phyloP scores from a whole-genome alignment of 2,113 vertebrate species.

The Grallaria varia region DNA sequence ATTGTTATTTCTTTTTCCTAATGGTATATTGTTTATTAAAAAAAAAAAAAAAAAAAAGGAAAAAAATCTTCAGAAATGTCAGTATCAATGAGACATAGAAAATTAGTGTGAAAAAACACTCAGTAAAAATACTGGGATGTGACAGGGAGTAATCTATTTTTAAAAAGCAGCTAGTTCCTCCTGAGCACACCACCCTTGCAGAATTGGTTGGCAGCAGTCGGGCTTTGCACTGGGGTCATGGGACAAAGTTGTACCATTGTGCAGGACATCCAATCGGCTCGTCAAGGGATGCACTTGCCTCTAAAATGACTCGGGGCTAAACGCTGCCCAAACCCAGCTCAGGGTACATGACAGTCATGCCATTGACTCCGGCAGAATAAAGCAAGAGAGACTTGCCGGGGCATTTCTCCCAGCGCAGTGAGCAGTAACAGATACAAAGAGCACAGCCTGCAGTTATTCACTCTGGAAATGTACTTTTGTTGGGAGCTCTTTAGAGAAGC shows the following conservation, averaged over 20 bases:
- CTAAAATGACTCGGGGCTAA: slow-evolving; percentile 54
- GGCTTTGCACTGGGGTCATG: background rate
- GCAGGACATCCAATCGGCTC: background rate
- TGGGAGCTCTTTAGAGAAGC: slow-evolving; percentile 57
- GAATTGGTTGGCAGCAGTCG: background rate
- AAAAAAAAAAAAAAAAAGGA: background rate
- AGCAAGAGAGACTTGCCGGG: background rate
- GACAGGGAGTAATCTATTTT: slow-evolving; percentile 24
- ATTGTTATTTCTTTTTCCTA: background rate
- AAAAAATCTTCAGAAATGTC: background rate
- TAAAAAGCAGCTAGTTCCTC: slow-evolving; percentile 37
- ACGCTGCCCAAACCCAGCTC: slow-evolving; percentile 28
- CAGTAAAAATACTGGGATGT: background rate
- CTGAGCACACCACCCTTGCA: background rate
- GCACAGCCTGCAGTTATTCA: slow-evolving; percentile 16
- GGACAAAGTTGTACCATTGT: background rate
- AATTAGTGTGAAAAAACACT: background rate
- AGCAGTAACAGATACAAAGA: slow-evolving; percentile 18
- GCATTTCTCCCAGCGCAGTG: background rate
- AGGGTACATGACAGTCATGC: background rate
- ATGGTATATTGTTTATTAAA: background rate
- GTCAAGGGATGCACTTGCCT: background rate
- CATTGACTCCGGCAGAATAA: background rate
- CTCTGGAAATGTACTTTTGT: slow-evolving; percentile 62
- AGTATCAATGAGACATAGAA: background rate